Conservation (phyloP, 2,113 vertebrate genomes). For the Tursiops truncatus region DNA sequence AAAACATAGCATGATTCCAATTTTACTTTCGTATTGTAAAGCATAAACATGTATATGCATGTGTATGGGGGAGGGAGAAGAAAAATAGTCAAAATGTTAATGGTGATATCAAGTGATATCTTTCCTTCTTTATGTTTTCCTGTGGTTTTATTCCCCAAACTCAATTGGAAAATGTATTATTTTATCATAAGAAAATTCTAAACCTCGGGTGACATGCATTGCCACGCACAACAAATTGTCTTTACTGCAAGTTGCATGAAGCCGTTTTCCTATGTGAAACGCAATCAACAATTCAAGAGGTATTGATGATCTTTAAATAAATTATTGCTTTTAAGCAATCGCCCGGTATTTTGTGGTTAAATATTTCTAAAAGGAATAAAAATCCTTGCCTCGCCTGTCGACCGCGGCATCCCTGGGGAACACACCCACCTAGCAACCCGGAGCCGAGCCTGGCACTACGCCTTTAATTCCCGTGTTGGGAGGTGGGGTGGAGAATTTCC, state of each 20-base stretch:
- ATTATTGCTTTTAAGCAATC: neutral
- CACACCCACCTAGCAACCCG: slow-evolving; percentile 72
- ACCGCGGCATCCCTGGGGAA: neutral
- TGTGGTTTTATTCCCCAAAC: neutral
- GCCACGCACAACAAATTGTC: neutral
- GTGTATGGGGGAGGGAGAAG: neutral
- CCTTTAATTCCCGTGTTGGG: slow-evolving; percentile 59
- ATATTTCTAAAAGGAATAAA: neutral
- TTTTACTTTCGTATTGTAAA: neutral
- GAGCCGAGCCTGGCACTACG: neutral
- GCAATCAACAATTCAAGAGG: neutral
- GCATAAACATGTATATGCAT: neutral
- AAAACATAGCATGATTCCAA: neutral
- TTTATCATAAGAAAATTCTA: neutral
- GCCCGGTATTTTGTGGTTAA: neutral
- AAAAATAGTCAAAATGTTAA: neutral
- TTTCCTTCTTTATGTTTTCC: neutral
- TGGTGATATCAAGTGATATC: neutral
- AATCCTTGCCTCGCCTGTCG: neutral
- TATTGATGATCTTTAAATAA: neutral
- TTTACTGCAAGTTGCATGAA: neutral
- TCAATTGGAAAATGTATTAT: slow-evolving; percentile 1
- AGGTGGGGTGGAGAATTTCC: neutral
- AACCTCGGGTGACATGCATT: neutral
- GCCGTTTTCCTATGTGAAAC: neutral